Evolutionary conservation across 2,888 invertebrate species (phyloP), one percentile per base, ranked within the genome.

Genomic region (Aphodius granarius): DNA sequence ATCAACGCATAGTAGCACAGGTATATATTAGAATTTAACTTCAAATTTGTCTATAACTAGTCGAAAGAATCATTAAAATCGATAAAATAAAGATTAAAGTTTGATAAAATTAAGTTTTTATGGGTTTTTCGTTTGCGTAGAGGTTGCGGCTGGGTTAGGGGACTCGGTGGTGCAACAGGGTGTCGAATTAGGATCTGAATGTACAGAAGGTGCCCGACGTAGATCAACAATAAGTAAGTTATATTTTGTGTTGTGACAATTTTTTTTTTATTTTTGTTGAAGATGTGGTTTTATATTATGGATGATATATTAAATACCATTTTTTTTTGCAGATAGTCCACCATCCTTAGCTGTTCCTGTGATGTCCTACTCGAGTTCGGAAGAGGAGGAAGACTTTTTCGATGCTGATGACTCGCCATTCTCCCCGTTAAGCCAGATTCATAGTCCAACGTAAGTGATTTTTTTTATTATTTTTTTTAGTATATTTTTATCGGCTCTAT

Each of bases 301-400:
- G n/a, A n/a, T n/a, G n/a, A n/a, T n/a, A n/a, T n/a, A n/a, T n/a
- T n/a, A n/a, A n/a, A n/a, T n/a, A n/a, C n/a, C n/a, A n/a, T n/a
- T 66, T 66, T 66, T 16, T 66, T 9, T 66, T 66, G 66, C 66
- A 66, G 66, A 13, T 17, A 17, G 20, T 66, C 88, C 90, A 76
- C 91, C 91, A 88, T 91, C 92, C 75, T 89, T 93, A 76, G 90
- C 92, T 76, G 95, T 96, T 20, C 97, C 97, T 66, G 96, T 95
- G 84, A 96, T 94, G 77, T 98, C 98, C 0, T 98, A 98, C 87
- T 98, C 98, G n/a, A 98, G 97, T 84, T 97, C 97, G 23, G 98
- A 99, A 86, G 95, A 95, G 75, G 96, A 97, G 85, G 98, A 98
- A 76, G 96, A 97, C 87, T 97, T 95, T 88, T 98, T 92, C 86